Evolutionary conservation across 1,140 invertebrate species (phyloP).

Genomic region (Pomacea maculata): DNA sequence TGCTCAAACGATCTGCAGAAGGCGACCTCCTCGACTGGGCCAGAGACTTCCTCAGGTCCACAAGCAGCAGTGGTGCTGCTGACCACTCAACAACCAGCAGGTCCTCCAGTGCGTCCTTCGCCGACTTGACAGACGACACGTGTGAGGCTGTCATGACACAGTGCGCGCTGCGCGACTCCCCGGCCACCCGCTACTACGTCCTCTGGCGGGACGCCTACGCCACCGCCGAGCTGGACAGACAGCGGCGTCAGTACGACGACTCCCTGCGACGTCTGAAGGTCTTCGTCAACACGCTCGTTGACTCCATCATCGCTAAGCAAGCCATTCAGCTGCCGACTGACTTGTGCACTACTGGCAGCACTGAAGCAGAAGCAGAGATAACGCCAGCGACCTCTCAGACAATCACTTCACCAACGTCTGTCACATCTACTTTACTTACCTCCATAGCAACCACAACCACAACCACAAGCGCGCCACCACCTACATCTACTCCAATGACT

Average conservation of each 20-base stretch:
- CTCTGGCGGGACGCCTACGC: not conserved
- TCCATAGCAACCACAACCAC: not conserved
- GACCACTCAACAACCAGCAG: no score
- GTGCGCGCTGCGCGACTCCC: not conserved
- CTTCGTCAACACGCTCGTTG: not conserved
- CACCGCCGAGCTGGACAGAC: not conserved
- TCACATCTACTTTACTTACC: not conserved
- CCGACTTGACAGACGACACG: not conserved
- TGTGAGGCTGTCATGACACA: not conserved
- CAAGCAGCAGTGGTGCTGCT: no score
- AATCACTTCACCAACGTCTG: not conserved
- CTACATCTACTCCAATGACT: not conserved
- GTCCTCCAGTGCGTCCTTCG: not conserved
- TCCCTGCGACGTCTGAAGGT: not conserved
- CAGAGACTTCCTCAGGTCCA: no score
- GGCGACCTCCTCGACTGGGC: no score
- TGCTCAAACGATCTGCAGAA: no score
- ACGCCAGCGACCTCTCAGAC: not conserved
- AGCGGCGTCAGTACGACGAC: not conserved
- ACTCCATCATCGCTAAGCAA: constrained; percentile 1
- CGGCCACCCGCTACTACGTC: not conserved
- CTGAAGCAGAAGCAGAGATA: not conserved
- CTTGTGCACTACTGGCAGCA: not conserved
- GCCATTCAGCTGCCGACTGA: not conserved
- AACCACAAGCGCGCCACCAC: not conserved